Evolutionary conservation across 2,888 invertebrate genomes (phyloP), one percentile per base, ranked within the genome.

Genomic region (Lasioglossum oenotherae): DNA sequence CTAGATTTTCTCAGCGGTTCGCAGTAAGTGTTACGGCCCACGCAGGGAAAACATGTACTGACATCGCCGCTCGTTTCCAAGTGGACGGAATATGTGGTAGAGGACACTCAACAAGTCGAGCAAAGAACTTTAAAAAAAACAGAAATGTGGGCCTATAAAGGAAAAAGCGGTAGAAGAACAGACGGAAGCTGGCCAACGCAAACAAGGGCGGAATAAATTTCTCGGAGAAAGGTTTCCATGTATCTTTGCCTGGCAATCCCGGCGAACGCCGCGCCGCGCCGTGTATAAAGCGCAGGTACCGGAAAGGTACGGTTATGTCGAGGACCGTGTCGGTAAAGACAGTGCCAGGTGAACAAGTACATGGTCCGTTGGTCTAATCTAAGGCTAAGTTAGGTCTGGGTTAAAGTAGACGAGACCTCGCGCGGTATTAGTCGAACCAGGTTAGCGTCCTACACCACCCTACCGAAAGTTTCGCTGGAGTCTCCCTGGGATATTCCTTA

Each of bases 351-450:
- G 85, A 90, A 84, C 85, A 84, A 88, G 89, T 89, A 91, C 90
- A 92, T 83, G 90, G 88, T 89, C 91, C 90, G 90, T 88, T 92
- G 91, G 90, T 91, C 92, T 93, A 93, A 94, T 94, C 93, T 93
- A 91, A 92, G 92, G 90, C 91, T 92, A 93, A 93, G 92, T 92
- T 92, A 89, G 89, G 90, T 90, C 69, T 88, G 89, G 91, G 91
- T 93, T 92, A 92, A 91, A 92, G 92, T 93, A 90, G 90, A 92
- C 91, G 90, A 89, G 91, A 91, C 90, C 91, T 82, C 89, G 19
- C 88, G 23, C 79, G 90, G 90, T 92, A 92, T 93, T 92, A 93
- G 91, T 91, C 92, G 91, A 89, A 91, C 85, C 88, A 85, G 88
- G 88, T 90, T 91, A 90, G 81, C 88, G 85, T 85, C 84, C 82